A percentile compares a stretch with the other conserved stretches of the same genome.
Conservation (phyloP, 2,113 vertebrate species). For the Cheirogaleus medius region DNA sequence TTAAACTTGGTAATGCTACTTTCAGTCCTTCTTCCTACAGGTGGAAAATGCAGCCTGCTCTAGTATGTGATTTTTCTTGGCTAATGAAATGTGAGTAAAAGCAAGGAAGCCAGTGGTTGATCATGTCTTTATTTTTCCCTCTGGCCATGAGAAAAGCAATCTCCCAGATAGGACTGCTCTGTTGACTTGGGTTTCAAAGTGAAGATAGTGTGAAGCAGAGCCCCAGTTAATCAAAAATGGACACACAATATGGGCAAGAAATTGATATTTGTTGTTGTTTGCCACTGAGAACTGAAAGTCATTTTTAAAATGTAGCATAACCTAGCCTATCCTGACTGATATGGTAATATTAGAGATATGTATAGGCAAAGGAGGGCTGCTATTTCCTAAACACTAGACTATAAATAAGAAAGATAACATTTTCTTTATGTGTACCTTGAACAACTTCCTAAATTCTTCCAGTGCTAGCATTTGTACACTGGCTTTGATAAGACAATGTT, state of each 20-base stretch:
- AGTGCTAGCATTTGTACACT: background rate
- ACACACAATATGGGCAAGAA: background rate
- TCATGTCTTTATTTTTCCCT: background rate
- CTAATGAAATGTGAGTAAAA: background rate
- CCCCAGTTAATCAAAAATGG: background rate
- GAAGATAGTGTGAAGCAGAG: background rate
- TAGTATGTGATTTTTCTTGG: background rate
- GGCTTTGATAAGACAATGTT: background rate
- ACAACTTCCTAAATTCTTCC: background rate
- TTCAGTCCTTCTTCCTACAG: background rate
- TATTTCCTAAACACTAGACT: background rate
- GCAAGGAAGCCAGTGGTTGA: background rate
- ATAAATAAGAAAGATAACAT: background rate
- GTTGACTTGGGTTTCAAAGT: background rate
- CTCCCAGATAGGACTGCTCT: background rate
- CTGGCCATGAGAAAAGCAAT: background rate
- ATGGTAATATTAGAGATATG: background rate
- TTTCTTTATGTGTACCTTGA: background rate
- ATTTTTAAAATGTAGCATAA: background rate
- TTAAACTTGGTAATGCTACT: no score
- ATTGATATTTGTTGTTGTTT: background rate
- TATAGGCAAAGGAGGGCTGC: background rate
- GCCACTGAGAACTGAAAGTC: background rate
- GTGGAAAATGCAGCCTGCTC: background rate
- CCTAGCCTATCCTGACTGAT: background rate